Evolutionary conservation across 2,113 vertebrate genomes (phyloP).

Genomic region (Caloenas nicobarica): DNA sequence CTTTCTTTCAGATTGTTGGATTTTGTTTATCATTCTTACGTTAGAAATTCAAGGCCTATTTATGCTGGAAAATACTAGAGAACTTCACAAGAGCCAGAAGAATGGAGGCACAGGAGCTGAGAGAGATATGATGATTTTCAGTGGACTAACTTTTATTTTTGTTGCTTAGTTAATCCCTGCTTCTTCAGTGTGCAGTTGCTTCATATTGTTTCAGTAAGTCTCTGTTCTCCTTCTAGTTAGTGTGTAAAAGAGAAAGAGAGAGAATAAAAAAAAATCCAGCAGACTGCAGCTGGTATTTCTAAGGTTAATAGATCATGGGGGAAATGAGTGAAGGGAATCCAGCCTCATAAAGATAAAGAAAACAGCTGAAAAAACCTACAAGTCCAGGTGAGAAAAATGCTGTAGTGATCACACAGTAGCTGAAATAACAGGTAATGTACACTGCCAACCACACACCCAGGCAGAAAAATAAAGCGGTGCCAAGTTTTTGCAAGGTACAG

Average conservation of each 20-base stretch:
- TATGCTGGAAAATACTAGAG: not conserved
- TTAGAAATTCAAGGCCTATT: not conserved
- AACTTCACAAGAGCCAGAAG: not conserved
- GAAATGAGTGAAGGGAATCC: not conserved
- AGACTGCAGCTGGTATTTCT: not conserved
- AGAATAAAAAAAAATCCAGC: not conserved
- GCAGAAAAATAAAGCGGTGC: conserved; percentile 16
- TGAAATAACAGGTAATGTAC: not conserved
- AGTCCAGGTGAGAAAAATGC: not conserved
- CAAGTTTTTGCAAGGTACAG: not conserved
- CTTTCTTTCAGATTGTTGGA: not conserved
- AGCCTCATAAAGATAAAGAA: conserved; percentile 2
- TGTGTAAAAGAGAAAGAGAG: not conserved
- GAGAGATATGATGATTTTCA: not conserved
- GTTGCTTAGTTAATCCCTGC: not conserved
- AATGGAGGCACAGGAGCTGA: not conserved
- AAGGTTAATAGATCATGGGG: conserved; percentile 9
- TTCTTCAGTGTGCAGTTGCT: not conserved
- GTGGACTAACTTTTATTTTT: not conserved
- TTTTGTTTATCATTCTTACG: not conserved
- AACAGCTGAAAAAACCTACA: not conserved
- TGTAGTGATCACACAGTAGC: not conserved
- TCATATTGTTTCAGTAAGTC: not conserved
- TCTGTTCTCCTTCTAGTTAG: not conserved
- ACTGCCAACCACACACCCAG: not conserved